Evolutionary conservation across 2,113 vertebrate species (phyloP).

Genomic region (Philantomba maxwellii): DNA sequence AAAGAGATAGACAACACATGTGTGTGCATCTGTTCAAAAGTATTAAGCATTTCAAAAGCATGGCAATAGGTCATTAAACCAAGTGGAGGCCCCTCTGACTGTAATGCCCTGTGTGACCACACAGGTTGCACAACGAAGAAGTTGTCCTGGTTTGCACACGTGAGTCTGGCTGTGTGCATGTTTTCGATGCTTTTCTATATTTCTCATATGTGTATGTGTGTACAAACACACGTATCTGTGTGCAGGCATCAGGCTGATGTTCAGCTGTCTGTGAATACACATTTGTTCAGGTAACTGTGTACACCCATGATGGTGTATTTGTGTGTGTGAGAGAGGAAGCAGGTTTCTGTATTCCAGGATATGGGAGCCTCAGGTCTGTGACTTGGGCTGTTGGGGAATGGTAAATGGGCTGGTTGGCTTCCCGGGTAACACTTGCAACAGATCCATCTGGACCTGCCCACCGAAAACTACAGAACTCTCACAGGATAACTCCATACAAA

Average conservation of each 20-base stretch:
- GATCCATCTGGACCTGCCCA: not conserved
- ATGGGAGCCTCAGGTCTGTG: not conserved
- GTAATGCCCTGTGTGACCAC: accelerated
- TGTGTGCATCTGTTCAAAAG: not conserved
- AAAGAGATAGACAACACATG: not conserved
- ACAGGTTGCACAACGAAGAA: not conserved
- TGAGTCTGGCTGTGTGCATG: not conserved
- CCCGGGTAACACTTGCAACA: accelerated
- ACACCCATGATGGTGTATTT: accelerated
- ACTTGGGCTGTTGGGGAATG: too few relatives aligned
- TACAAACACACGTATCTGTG: not conserved
- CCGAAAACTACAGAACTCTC: not conserved
- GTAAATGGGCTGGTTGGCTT: not conserved
- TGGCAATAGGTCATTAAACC: not conserved
- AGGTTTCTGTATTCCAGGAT: not conserved
- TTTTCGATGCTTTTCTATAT: not conserved
- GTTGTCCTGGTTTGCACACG: too few relatives aligned
- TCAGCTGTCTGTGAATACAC: accelerated
- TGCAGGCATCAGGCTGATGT: accelerated
- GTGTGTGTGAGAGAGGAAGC: not conserved
- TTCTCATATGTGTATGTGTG: accelerated
- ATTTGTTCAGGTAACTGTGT: not conserved
- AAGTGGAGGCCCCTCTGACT: not conserved
- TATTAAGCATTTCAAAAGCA: not conserved
- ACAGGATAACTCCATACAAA: not conserved